Conservation (phyloP, 92 coral and sea anemone genomes). For the Umimayanthus chanpuru region DNA sequence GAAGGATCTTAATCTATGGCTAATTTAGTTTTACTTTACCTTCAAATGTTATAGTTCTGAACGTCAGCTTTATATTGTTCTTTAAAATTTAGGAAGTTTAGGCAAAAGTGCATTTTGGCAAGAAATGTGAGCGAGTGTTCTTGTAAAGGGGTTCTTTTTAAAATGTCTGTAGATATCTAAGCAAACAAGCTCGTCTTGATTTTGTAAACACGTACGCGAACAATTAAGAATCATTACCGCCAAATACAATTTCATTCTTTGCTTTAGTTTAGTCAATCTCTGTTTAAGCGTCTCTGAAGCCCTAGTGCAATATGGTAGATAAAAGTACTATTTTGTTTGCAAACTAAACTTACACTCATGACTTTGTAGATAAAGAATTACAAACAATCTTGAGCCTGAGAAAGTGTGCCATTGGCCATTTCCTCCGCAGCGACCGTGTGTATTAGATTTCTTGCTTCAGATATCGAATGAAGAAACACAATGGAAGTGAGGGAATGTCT, state of each 20-base stretch:
- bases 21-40: slow-evolving; percentile 26
- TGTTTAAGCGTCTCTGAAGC: slow-evolving; percentile 18
- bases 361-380: slow-evolving; percentile 26
- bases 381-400: slow-evolving; percentile 33
- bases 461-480: slow-evolving; percentile 23
- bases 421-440: background rate
- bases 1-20: slow-evolving; percentile 6
- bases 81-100: slow-evolving; percentile 12
- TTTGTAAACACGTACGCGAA: slow-evolving; percentile 28
- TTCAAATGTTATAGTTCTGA: slow-evolving; percentile 12
- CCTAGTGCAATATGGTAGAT: slow-evolving; percentile 20
- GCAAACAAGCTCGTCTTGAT: slow-evolving; percentile 19
- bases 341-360: slow-evolving; percentile 18
- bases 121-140: slow-evolving; percentile 19
- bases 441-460: slow-evolving; percentile 18
- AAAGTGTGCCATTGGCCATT: slow-evolving; percentile 7
- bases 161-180: slow-evolving; percentile 3
- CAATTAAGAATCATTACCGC: slow-evolving; percentile 13
- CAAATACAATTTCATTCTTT: slow-evolving; percentile 11
- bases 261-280: slow-evolving; percentile 23
- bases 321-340: slow-evolving; percentile 19
- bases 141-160: slow-evolving; percentile 9
- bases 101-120: slow-evolving; percentile 10
- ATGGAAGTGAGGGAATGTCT: slow-evolving; percentile 16
- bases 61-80: slow-evolving; percentile 6